phyloP scores from a whole-genome alignment of 2,888 invertebrate genomes.

The Cephus pygmeus region DNA sequence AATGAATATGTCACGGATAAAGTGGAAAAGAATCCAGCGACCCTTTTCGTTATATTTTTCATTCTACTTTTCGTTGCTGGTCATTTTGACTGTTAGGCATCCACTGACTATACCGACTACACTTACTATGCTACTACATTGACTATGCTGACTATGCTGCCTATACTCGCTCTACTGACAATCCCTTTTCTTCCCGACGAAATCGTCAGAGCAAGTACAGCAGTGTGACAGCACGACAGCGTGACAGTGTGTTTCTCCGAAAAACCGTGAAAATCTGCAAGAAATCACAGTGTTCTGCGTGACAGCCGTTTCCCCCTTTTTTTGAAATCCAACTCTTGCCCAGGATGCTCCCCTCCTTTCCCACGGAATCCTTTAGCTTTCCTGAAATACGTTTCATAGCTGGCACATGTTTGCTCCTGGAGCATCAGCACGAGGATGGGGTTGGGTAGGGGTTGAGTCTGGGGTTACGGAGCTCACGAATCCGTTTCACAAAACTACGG shows the following conservation, averaged over 20 bases:
- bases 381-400: constrained; percentile 44
- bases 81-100: no score
- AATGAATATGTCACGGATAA: no score
- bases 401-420: not conserved
- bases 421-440: not conserved
- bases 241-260: constrained; percentile 24
- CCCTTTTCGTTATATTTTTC: no score
- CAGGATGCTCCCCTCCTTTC: constrained; percentile 44
- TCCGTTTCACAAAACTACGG: constrained; percentile 1
- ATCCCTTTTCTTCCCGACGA: no score
- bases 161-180: no score
- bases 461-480: not conserved
- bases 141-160: no score
- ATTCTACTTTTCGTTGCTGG: no score
- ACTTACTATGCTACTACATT: no score
- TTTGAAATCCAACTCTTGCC: constrained; percentile 59
- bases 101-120: no score
- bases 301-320: constrained; percentile 32
- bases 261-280: constrained; percentile 51
- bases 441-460: not conserved
- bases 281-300: constrained; percentile 18
- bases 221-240: no score
- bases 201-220: no score
- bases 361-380: constrained; percentile 63
- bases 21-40: no score